Percentiles rank a stretch among this genome's conserved stretches.
These are phyloP conservation scores for Pararge aegeria DNA, from an alignment of 1,140 invertebrate genomes.

Conservation along the genomic window DNA sequence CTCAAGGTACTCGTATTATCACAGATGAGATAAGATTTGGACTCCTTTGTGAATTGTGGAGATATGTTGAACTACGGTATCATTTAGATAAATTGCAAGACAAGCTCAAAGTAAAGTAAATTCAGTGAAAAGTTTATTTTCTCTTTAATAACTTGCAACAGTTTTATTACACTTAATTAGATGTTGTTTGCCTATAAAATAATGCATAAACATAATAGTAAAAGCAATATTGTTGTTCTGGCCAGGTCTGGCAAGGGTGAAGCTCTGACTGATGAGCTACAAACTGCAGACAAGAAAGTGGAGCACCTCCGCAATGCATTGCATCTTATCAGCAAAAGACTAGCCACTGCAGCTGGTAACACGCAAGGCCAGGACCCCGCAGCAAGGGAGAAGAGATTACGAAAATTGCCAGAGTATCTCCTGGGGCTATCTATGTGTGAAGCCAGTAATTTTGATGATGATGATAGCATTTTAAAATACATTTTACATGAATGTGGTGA, in stretches of 20 bases:
- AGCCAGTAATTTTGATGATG: slow-evolving; percentile 80
- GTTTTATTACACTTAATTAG: not conserved
- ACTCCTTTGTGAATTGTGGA: slow-evolving; percentile 31
- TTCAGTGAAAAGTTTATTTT: not conserved
- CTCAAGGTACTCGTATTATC: slow-evolving; percentile 84
- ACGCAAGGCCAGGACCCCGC: slow-evolving; percentile 81
- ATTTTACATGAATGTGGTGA: slow-evolving; percentile 81
- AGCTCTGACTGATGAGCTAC: slow-evolving; percentile 91
- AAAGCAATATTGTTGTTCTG: slow-evolving; percentile 17
- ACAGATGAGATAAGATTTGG: slow-evolving; percentile 66
- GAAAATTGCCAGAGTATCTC: slow-evolving; percentile 81
- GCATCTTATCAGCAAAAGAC: slow-evolving; percentile 84
- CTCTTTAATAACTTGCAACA: not conserved
- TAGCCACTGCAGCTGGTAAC: slow-evolving; percentile 80
- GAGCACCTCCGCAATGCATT: slow-evolving; percentile 90
- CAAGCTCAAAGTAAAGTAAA: not conserved
- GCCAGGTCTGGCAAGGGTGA: slow-evolving; percentile 93
- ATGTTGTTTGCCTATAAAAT: not conserved
- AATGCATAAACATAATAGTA: not conserved
- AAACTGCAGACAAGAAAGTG: slow-evolving; percentile 91
- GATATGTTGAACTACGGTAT: slow-evolving; percentile 4
- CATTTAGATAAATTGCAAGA: not conserved
- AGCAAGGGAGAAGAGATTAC: slow-evolving; percentile 87
- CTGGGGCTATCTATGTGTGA: slow-evolving; percentile 80
- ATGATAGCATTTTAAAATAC: slow-evolving; percentile 80